Percentiles rank a stretch among this genome's conserved stretches.
These are phyloP conservation scores for Drosophila pegasa DNA, from an alignment of 2,888 invertebrate species.

Conservation along the genomic window DNA sequence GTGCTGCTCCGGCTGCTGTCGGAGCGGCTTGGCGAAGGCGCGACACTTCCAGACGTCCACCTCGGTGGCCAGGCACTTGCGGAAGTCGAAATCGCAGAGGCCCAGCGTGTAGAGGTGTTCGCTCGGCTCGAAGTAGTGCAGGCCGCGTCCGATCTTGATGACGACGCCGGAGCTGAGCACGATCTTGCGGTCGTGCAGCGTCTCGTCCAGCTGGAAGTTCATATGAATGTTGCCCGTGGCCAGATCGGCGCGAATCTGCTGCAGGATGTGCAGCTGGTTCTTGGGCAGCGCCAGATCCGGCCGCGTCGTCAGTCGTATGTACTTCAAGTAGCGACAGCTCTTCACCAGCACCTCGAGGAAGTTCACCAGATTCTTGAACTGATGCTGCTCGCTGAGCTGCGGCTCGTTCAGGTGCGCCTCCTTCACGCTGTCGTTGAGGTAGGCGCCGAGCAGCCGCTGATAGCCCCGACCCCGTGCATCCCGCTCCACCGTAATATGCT, in stretches of 20 bases:
- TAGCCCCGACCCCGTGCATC: constrained; percentile 92
- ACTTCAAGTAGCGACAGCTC: constrained; percentile 88
- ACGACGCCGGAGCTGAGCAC: constrained; percentile 96
- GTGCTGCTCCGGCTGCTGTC: neutral
- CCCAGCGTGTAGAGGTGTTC: constrained; percentile 90
- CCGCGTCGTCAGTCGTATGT: constrained; percentile 87
- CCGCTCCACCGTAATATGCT: constrained; percentile 89
- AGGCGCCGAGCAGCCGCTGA: constrained; percentile 90
- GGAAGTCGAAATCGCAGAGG: constrained; percentile 90
- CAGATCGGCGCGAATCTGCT: constrained; percentile 87
- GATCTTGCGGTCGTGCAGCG: constrained; percentile 94
- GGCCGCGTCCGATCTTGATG: constrained; percentile 94
- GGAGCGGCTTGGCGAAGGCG: constrained; percentile 57
- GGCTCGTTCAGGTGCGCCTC: constrained; percentile 93
- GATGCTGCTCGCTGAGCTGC: constrained; percentile 92
- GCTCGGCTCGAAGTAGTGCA: constrained; percentile 93
- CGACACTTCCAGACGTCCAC: constrained; percentile 88
- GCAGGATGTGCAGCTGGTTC: constrained; percentile 87
- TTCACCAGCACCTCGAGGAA: constrained; percentile 92
- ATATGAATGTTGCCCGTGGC: constrained; percentile 87
- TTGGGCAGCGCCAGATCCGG: constrained; percentile 85
- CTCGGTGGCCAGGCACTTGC: constrained; percentile 93
- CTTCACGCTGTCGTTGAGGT: constrained; percentile 90
- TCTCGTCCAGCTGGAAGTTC: constrained; percentile 88
- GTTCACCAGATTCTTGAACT: constrained; percentile 93